A percentile compares a stretch with the other conserved stretches of the same genome.
Evolutionary conservation across 2,797 vertebrate species (phyloP).

Genomic region (Orestias chungarensis): DNA sequence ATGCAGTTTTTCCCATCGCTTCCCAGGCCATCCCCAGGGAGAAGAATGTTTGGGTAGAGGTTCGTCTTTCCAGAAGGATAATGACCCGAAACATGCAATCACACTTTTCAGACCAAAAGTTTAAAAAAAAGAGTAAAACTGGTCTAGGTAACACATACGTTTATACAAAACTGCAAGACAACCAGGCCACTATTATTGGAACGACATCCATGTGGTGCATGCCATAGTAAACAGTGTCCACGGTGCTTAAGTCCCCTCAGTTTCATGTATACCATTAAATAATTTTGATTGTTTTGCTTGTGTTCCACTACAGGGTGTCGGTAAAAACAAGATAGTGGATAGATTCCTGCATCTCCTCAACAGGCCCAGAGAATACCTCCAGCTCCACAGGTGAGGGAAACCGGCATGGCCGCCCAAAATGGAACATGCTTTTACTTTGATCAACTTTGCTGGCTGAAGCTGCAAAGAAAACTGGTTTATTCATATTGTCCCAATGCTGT

Average conservation of each 20-base stretch:
- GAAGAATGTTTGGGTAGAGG: no score
- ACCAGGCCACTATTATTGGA: neutral
- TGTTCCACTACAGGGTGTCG: slow-evolving; percentile 86
- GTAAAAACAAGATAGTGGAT: slow-evolving; percentile 98
- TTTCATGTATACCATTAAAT: neutral
- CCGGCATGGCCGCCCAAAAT: neutral
- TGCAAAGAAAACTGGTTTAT: neutral
- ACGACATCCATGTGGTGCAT: neutral
- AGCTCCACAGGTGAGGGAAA: slow-evolving; percentile 90
- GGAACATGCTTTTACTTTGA: neutral
- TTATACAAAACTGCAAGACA: neutral
- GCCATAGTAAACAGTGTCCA: neutral
- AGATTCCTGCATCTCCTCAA: slow-evolving; percentile 95
- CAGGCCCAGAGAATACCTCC: slow-evolving; percentile 95
- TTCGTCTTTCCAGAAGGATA: neutral
- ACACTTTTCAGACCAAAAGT: neutral
- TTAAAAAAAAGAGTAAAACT: neutral
- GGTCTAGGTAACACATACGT: neutral
- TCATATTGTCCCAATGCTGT: no score
- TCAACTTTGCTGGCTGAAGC: neutral
- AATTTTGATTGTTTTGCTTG: neutral
- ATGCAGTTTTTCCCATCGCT: no score
- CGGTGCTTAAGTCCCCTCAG: neutral
- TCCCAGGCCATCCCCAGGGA: no score
- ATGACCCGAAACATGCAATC: neutral